A percentile compares a stretch with the other conserved stretches of the same genome.
Conservation (phyloP, 2,797 vertebrate species). For the Epinephelus awoara region DNA sequence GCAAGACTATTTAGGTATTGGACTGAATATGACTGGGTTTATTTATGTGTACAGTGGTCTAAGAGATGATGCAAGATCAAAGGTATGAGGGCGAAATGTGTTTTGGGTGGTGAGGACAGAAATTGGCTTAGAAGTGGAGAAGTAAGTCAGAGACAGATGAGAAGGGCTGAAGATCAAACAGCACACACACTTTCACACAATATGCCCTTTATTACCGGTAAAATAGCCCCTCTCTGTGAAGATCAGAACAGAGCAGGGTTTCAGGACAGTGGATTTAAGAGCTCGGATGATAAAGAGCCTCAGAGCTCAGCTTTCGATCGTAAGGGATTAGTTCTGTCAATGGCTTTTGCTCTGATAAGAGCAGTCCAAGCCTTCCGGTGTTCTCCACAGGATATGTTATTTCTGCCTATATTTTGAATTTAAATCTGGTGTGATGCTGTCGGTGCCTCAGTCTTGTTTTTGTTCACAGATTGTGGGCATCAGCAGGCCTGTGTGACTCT, state of each 20-base stretch:
- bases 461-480: conserved; percentile 2
- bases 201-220: conserved; percentile 23
- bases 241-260: conserved; percentile 37
- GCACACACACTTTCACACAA: conserved; percentile 35
- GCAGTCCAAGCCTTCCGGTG: conserved; percentile 4
- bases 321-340: conserved; percentile 42
- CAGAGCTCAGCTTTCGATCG: conserved; percentile 38
- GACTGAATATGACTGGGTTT: conserved; percentile 13
- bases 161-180: conserved; percentile 55
- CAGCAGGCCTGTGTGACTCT: neutral
- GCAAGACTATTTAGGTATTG: neutral
- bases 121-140: conserved; percentile 21
- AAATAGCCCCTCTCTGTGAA: conserved; percentile 25
- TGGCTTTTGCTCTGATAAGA: conserved; percentile 33
- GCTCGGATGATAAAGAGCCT: conserved; percentile 28
- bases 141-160: conserved; percentile 43
- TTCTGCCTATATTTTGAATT: conserved; percentile 28
- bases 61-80: conserved; percentile 30
- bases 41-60: conserved; percentile 10
- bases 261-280: conserved; percentile 44
- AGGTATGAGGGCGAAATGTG: conserved; percentile 45
- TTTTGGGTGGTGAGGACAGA: conserved; percentile 26
- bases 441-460: neutral
- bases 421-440: conserved; percentile 1
- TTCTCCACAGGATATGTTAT: conserved; percentile 20